These are phyloP conservation scores for Forbesichthys agassizii DNA, from an alignment of 2,113 vertebrate genomes.

Conservation along the genomic window DNA sequence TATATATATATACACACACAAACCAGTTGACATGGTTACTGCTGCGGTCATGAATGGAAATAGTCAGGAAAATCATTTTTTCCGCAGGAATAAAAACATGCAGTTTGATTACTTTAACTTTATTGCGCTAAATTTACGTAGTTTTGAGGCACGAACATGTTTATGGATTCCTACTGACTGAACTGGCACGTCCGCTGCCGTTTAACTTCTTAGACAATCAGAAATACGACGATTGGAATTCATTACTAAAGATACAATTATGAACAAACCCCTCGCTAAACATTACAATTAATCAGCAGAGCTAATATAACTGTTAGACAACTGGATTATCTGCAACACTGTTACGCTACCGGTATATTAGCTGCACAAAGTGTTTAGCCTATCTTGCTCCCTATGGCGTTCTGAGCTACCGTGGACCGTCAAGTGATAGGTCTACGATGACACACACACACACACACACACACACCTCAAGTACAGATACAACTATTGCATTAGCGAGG, in stretches of 20 bases:
- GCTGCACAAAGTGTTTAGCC: background rate
- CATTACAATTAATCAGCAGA: background rate
- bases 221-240: too few relatives aligned
- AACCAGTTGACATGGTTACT: background rate
- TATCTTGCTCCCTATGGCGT: background rate
- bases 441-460: background rate
- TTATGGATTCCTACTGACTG: too few relatives aligned
- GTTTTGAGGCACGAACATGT: too few relatives aligned
- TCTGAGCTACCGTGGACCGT: background rate
- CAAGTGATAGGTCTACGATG: background rate
- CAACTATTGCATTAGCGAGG: background rate
- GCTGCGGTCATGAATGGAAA: background rate
- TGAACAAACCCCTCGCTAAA: too few relatives aligned
- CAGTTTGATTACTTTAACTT: background rate
- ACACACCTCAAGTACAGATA: background rate
- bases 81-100: background rate
- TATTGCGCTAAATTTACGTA: too few relatives aligned
- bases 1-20: too few relatives aligned
- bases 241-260: too few relatives aligned
- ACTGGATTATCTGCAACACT: conserved; percentile 9
- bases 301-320: conserved; percentile 17
- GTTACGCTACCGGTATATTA: conserved; percentile 17
- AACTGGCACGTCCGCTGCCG: too few relatives aligned
- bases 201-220: too few relatives aligned
- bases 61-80: background rate